Conservation (phyloP, 1,140 invertebrate genomes). For the Drosophila prosaltans region DNA sequence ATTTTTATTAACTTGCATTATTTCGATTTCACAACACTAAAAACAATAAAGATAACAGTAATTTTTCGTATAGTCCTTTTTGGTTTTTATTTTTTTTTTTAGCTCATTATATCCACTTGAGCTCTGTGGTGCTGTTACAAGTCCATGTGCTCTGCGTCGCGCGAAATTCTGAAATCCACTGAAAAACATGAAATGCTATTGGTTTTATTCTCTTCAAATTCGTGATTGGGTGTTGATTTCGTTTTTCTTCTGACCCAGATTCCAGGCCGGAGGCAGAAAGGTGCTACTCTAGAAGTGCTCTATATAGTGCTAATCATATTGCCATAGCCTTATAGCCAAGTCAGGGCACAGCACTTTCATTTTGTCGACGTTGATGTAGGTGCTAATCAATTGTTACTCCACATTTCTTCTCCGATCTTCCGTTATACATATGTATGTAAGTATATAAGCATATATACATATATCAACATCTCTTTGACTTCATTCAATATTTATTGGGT, state of each 20-base stretch:
- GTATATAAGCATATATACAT: background rate
- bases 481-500: background rate
- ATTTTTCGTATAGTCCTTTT: constrained; percentile 3
- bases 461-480: background rate
- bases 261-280: constrained; percentile 38
- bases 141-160: constrained; percentile 39
- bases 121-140: constrained; percentile 24
- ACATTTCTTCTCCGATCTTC: constrained; percentile 60
- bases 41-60: constrained; percentile 13
- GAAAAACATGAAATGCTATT: constrained; percentile 20
- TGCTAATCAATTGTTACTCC: constrained; percentile 78
- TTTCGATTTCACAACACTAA: constrained; percentile 33
- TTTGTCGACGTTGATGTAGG: constrained; percentile 57
- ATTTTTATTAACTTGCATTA: constrained; percentile 43
- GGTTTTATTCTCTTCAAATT: constrained; percentile 64
- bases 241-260: constrained; percentile 74
- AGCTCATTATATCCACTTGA: constrained; percentile 54
- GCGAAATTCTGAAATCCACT: constrained; percentile 57
- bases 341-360: constrained; percentile 70
- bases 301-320: constrained; percentile 48
- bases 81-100: constrained; percentile 2
- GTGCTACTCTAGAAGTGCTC: constrained; percentile 73
- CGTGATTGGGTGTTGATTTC: constrained; percentile 59
- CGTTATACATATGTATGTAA: constrained; percentile 39
- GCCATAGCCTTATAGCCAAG: constrained; percentile 12